Evolutionary conservation across 1,140 invertebrate species (phyloP).

Genomic region (Drosophila dunni): DNA sequence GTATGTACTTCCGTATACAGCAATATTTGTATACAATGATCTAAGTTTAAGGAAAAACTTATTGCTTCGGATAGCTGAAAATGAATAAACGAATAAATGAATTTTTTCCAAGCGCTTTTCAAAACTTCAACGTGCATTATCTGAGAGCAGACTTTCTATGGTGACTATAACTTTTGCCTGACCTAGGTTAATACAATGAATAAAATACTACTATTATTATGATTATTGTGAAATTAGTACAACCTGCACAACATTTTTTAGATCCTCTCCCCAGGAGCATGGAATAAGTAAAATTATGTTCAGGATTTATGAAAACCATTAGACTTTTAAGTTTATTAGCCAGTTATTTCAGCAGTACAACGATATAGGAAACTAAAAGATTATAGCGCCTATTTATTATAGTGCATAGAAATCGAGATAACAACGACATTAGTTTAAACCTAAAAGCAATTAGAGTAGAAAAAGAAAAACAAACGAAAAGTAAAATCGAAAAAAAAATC

Average conservation of each 20-base stretch:
- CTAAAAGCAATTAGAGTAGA: constrained; percentile 69
- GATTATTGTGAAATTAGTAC: constrained; percentile 34
- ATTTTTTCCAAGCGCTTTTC: constrained; percentile 36
- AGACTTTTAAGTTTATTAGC: too few relatives aligned
- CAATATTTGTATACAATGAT: constrained; percentile 23
- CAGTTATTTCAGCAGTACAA: constrained; percentile 45
- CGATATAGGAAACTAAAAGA: constrained; percentile 42
- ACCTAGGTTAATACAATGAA: constrained; percentile 52
- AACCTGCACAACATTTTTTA: constrained; percentile 46
- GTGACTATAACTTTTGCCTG: constrained; percentile 60
- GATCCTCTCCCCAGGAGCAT: constrained; percentile 28
- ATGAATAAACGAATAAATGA: constrained; percentile 4
- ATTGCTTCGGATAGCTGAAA: constrained; percentile 14
- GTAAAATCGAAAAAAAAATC: background rate
- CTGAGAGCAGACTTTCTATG: constrained; percentile 60
- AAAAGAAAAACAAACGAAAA: too few relatives aligned
- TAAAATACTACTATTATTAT: constrained; percentile 16
- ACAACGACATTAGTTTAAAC: constrained; percentile 81
- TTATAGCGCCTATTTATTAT: constrained; percentile 44
- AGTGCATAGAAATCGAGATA: constrained; percentile 47
- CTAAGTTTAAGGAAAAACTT: constrained; percentile 22
- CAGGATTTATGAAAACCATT: too few relatives aligned
- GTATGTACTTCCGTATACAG: background rate
- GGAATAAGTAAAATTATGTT: constrained; percentile 31
- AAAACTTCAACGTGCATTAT: constrained; percentile 68